Percentiles rank a stretch among this genome's conserved stretches.
phyloP scores from a whole-genome alignment of 2,888 invertebrate species.

The Cephus pygmeus region DNA sequence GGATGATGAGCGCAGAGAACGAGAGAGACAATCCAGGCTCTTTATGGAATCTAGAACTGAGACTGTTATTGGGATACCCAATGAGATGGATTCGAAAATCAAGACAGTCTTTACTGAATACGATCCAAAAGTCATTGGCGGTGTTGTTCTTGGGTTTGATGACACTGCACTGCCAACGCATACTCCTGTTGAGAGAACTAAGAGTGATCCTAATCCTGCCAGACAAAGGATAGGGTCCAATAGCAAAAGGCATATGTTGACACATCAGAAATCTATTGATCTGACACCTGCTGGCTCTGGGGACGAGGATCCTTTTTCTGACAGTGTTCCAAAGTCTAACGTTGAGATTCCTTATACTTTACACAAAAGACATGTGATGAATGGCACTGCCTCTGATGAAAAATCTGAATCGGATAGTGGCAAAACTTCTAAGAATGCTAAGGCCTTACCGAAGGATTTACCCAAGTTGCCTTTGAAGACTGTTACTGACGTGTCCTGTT shows the following conservation, averaged over 20 bases:
- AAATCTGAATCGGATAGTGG: slow-evolving; percentile 59
- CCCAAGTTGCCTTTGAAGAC: slow-evolving; percentile 54
- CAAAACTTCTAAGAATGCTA: slow-evolving; percentile 41
- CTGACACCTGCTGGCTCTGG: slow-evolving; percentile 87
- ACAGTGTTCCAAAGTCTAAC: slow-evolving; percentile 65
- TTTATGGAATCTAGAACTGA: slow-evolving; percentile 54
- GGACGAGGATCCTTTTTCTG: slow-evolving; percentile 82
- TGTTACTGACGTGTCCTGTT: slow-evolving; percentile 51
- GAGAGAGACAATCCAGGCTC: slow-evolving; percentile 49
- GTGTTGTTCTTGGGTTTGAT: slow-evolving; percentile 59
- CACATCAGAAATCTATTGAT: slow-evolving; percentile 89
- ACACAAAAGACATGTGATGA: slow-evolving; percentile 87
- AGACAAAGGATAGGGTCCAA: slow-evolving; percentile 79
- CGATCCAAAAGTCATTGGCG: slow-evolving; percentile 73
- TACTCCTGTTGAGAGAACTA: slow-evolving; percentile 83
- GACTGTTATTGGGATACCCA: slow-evolving; percentile 44
- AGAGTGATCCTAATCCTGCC: slow-evolving; percentile 87
- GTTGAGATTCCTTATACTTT: slow-evolving; percentile 85
- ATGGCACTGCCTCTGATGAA: slow-evolving; percentile 76
- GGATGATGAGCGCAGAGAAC: slow-evolving; percentile 55
- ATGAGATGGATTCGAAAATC: slow-evolving; percentile 56
- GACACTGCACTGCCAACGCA: slow-evolving; percentile 62
- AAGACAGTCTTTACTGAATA: slow-evolving; percentile 71
- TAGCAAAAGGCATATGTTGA: slow-evolving; percentile 80
- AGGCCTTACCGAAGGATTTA: slow-evolving; percentile 45